These are phyloP conservation scores for Petrocephalus microphthalmus DNA, from an alignment of 2,113 vertebrate species.

Conservation along the genomic window DNA sequence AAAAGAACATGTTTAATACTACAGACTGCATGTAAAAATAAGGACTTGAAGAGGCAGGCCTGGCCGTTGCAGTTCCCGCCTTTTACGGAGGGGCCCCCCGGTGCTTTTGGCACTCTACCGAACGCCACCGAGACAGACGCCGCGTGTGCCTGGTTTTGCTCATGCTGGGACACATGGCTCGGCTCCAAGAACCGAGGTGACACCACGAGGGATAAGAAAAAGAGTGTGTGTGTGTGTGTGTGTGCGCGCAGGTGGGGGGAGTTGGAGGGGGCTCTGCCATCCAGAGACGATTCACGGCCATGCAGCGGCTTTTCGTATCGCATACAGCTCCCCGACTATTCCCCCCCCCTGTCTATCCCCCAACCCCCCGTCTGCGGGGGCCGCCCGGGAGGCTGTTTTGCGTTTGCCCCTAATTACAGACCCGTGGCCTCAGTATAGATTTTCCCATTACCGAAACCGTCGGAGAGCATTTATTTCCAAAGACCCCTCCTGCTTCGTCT, in stretches of 20 bases:
- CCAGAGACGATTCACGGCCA: background rate
- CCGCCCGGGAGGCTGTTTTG: background rate
- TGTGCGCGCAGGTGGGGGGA: background rate
- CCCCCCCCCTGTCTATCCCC: background rate
- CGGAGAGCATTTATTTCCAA: conserved; percentile 16
- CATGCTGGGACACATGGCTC: background rate
- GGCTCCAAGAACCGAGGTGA: background rate
- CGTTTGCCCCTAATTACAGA: conserved; percentile 19
- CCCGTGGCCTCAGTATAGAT: background rate
- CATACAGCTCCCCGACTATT: background rate
- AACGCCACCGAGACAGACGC: background rate
- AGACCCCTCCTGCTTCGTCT: background rate
- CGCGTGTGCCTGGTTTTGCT: background rate
- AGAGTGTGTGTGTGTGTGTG: too few species aligned
- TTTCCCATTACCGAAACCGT: conserved; percentile 12
- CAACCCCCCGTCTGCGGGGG: background rate
- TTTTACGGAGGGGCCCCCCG: background rate
- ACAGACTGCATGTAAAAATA: background rate
- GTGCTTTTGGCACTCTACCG: background rate
- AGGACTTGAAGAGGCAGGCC: background rate
- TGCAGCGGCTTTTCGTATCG: background rate
- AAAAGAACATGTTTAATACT: background rate
- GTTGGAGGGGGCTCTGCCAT: background rate
- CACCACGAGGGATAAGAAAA: conserved; percentile 3
- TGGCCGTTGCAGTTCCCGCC: background rate